Conservation (phyloP, 2,113 vertebrate species). For the Pardalotus punctatus region DNA sequence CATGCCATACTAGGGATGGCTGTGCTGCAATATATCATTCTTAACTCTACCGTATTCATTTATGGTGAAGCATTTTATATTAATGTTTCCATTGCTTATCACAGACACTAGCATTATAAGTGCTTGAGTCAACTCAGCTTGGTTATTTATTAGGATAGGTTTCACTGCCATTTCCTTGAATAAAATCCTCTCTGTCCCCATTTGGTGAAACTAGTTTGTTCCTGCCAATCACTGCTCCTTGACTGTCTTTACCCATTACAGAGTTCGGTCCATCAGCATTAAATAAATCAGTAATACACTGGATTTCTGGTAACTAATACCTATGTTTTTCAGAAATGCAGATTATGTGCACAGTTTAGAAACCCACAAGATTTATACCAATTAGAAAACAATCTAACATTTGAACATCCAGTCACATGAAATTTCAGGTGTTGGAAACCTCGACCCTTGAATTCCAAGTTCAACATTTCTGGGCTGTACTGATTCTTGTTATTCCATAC, state of each 20-base stretch:
- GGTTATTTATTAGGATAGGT: slow-evolving; percentile 73
- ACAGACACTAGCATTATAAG: slow-evolving; percentile 71
- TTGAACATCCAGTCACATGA: not conserved
- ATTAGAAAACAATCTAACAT: not conserved
- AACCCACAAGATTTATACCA: not conserved
- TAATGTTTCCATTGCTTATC: slow-evolving; percentile 80
- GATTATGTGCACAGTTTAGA: not conserved
- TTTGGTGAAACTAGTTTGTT: slow-evolving; percentile 20
- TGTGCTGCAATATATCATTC: slow-evolving; percentile 71
- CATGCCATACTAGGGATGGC: slow-evolving; percentile 11
- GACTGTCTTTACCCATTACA: not conserved
- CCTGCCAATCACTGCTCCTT: slow-evolving; percentile 11
- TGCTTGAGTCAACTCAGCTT: slow-evolving; percentile 71
- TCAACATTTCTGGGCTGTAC: not conserved
- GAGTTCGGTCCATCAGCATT: not conserved
- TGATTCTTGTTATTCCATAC: not conserved
- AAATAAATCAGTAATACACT: not conserved
- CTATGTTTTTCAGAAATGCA: not conserved
- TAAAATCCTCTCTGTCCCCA: slow-evolving; percentile 55
- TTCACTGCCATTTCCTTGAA: slow-evolving; percentile 63
- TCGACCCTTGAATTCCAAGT: not conserved
- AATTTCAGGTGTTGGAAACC: not conserved
- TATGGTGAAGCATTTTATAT: slow-evolving; percentile 74
- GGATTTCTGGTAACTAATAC: not conserved
- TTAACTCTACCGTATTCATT: slow-evolving; percentile 48